These are phyloP conservation scores for Sakesphorus luctuosus DNA, from an alignment of 2,113 vertebrate genomes.

Conservation along the genomic window DNA sequence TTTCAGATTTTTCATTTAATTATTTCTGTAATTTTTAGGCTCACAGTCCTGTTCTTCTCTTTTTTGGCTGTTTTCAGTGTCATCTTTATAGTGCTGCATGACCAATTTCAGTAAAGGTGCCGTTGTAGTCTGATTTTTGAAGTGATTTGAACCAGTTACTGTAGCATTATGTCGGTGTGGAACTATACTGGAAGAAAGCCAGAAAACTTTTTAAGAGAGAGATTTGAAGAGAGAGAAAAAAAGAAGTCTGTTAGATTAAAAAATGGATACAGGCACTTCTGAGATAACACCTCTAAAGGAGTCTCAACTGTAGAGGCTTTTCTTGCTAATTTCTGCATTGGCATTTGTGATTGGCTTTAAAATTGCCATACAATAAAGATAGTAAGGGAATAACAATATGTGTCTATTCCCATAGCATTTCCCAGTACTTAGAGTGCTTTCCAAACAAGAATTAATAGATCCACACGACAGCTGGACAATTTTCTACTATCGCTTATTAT, in stretches of 20 bases:
- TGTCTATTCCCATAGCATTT: not conserved
- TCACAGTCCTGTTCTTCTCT: not conserved
- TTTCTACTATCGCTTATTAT: not conserved
- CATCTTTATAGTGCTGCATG: not conserved
- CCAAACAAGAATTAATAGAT: not conserved
- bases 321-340: not conserved
- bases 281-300: not conserved
- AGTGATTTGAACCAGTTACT: not conserved
- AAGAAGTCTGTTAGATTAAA: not conserved
- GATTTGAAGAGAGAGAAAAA: not conserved
- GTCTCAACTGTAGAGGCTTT: not conserved
- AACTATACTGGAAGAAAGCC: not conserved
- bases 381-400: not conserved
- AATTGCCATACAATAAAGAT: not conserved
- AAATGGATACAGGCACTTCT: accelerated
- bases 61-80: not conserved
- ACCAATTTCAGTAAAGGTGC: not conserved
- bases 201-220: not conserved
- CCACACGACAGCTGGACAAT: not conserved
- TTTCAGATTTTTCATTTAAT: not conserved
- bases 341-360: not conserved
- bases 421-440: not conserved
- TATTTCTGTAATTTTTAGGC: not conserved
- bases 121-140: not conserved
- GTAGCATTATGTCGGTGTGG: not conserved